Evolutionary conservation across 1,140 invertebrate species (phyloP).

Genomic region (Drosophila busckii): DNA sequence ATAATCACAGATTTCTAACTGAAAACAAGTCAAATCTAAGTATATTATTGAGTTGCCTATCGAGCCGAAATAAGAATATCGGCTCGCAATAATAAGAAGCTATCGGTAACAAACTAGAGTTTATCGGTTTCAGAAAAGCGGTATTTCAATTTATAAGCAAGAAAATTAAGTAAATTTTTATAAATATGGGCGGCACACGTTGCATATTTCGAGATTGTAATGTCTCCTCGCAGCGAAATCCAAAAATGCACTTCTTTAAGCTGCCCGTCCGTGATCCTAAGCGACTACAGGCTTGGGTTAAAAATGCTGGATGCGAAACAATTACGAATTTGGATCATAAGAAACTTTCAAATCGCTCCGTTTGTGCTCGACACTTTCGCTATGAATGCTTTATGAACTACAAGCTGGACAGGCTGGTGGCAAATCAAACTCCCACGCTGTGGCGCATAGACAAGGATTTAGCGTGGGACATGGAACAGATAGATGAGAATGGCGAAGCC

Average conservation of each 20-base stretch:
- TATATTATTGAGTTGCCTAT: too few species aligned
- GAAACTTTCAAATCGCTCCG: conserved; percentile 78
- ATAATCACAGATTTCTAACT: too few species aligned
- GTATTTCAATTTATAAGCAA: too few species aligned
- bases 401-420: conserved; percentile 58
- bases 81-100: too few species aligned
- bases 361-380: conserved; percentile 80
- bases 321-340: conserved; percentile 67
- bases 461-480: conserved; percentile 43
- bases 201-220: conserved; percentile 79
- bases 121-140: too few species aligned
- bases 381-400: conserved; percentile 79
- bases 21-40: too few species aligned
- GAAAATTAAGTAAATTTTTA: background rate
- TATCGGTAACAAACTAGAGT: too few species aligned
- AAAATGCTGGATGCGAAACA: conserved; percentile 61
- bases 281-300: conserved; percentile 77
- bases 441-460: conserved; percentile 27
- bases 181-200: conserved; percentile 80
- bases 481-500: conserved; percentile 41
- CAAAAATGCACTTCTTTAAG: conserved; percentile 80
- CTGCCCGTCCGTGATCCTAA: conserved; percentile 78
- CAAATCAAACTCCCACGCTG: conserved; percentile 51
- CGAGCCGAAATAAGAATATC: too few species aligned
- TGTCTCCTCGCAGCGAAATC: conserved; percentile 66